These are phyloP conservation scores for Actenoides lindsayi DNA, from an alignment of 2,113 vertebrate species.

Conservation along the genomic window DNA sequence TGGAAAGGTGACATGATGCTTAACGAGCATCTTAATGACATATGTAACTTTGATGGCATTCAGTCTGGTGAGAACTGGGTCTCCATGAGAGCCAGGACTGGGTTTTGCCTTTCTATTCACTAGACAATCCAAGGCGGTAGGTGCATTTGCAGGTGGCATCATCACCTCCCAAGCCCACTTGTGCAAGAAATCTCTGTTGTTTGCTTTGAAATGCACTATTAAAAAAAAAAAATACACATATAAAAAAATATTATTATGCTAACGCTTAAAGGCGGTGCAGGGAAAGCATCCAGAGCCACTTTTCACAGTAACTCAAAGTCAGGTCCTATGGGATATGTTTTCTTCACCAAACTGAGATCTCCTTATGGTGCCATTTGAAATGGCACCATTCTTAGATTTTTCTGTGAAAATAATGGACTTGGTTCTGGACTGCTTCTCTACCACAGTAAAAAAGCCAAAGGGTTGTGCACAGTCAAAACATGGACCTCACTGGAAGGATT, in stretches of 20 bases:
- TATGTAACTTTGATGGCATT: accelerated
- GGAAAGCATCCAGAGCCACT: neutral
- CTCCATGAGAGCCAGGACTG: neutral
- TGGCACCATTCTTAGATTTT: neutral
- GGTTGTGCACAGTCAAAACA: neutral
- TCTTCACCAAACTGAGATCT: neutral
- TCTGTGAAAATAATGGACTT: neutral
- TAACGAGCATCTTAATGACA: neutral
- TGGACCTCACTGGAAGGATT: neutral
- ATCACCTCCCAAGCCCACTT: neutral
- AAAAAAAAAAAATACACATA: neutral
- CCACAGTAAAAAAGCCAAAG: neutral
- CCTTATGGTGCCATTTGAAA: neutral
- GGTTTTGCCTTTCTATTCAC: neutral
- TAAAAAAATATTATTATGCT: neutral
- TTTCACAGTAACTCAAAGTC: neutral
- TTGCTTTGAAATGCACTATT: neutral
- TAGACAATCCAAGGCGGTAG: accelerated
- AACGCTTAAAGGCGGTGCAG: neutral
- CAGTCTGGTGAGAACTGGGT: neutral
- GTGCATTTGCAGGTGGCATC: neutral
- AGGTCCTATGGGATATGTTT: neutral
- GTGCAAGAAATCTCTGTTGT: neutral
- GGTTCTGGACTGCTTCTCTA: neutral
- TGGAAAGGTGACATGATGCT: neutral